Conservation (phyloP, 2,113 vertebrate species). For the Rhizomys pruinosus region DNA sequence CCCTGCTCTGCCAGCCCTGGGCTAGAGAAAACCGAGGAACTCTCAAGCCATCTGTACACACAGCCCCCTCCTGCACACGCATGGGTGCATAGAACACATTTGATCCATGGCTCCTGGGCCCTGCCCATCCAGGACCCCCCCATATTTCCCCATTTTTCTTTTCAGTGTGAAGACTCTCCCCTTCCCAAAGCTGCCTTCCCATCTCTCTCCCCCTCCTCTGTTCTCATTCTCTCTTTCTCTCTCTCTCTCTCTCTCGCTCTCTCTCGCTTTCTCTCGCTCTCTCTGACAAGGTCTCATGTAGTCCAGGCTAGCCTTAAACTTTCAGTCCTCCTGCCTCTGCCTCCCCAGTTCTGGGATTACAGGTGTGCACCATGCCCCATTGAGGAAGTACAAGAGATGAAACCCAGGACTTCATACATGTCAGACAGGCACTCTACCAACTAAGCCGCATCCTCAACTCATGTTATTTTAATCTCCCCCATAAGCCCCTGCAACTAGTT, state of each 20-base stretch:
- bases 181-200: neutral
- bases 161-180: neutral
- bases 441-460: neutral
- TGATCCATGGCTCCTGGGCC: neutral
- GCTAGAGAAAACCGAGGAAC: neutral
- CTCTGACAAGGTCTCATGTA: neutral
- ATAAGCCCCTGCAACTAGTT: fast-evolving
- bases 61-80: neutral
- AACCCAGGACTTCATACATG: neutral
- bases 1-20: neutral
- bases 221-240: neutral
- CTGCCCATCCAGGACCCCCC: neutral
- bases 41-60: neutral
- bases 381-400: no score
- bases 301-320: neutral
- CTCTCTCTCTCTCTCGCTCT: neutral
- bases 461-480: neutral
- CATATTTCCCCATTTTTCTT: neutral
- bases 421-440: neutral
- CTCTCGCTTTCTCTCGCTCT: neutral
- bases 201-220: neutral
- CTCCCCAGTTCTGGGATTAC: neutral
- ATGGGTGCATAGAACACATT: fast-evolving
- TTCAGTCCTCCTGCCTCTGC: neutral
- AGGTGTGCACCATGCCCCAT: neutral